phyloP scores from a whole-genome alignment of 1,140 invertebrate genomes.

The Dolichoris vasculosae region DNA sequence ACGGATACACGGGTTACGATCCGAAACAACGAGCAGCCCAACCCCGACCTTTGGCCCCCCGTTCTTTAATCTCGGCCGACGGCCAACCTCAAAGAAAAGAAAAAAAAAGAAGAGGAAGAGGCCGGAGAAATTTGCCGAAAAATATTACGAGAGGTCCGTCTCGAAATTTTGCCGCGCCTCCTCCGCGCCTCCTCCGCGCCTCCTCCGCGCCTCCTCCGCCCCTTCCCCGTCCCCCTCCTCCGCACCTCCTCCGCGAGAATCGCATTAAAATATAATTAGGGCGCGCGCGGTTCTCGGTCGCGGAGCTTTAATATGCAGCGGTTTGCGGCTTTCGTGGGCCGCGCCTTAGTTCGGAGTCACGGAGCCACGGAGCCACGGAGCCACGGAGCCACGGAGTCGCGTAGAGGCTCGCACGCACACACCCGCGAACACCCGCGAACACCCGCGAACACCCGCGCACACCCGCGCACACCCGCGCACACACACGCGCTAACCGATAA shows the following conservation, averaged over 20 bases:
- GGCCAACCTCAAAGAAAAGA: neutral
- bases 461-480: neutral
- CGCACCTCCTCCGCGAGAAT: constrained; percentile 32
- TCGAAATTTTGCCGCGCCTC: too few relatives aligned
- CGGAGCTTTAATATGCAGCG: constrained; percentile 45
- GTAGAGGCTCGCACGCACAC: too few relatives aligned
- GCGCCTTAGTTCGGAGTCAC: constrained; percentile 6
- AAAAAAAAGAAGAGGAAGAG: neutral
- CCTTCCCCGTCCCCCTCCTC: neutral
- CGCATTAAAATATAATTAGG: constrained; percentile 48
- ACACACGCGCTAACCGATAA: constrained; percentile 19
- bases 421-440: too few relatives aligned
- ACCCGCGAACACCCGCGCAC: neutral
- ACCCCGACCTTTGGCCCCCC: neutral
- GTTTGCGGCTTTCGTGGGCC: constrained; percentile 35
- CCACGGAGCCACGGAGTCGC: too few relatives aligned
- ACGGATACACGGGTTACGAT: neutral
- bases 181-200: neutral
- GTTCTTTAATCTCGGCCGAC: constrained; percentile 41
- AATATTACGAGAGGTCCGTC: neutral
- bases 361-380: too few relatives aligned
- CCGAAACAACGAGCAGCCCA: neutral
- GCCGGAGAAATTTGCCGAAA: constrained; percentile 12
- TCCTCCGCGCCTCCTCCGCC: neutral
- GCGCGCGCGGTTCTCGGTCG: neutral